Evolutionary conservation across 2,113 vertebrate species (phyloP).

Genomic region (Helogale parvula): DNA sequence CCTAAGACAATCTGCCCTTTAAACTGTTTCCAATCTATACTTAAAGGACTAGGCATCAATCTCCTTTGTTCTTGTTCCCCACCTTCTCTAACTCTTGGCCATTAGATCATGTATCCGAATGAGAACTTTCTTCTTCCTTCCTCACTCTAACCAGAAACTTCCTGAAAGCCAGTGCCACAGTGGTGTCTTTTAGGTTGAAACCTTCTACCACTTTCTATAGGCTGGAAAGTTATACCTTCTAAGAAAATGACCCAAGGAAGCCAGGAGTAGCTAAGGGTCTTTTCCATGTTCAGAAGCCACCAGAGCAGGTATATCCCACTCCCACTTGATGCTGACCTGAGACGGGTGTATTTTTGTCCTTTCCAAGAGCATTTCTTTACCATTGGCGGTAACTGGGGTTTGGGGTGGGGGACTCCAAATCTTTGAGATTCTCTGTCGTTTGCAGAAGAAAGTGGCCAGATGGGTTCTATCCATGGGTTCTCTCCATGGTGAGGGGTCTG

Average conservation of each 20-base stretch:
- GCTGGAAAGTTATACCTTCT: neutral
- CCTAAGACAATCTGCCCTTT: neutral
- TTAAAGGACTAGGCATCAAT: no score
- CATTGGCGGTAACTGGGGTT: neutral
- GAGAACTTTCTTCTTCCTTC: neutral
- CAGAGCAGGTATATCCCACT: neutral
- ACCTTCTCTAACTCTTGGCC: neutral
- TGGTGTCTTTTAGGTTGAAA: neutral
- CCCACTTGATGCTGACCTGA: neutral
- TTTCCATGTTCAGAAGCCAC: neutral
- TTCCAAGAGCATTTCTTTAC: neutral
- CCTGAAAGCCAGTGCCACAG: neutral
- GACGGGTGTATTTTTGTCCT: neutral
- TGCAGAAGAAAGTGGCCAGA: neutral
- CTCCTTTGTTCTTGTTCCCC: neutral
- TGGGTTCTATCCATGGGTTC: neutral
- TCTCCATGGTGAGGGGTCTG: neutral
- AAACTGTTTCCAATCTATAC: neutral
- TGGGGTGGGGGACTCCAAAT: neutral
- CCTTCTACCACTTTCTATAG: neutral
- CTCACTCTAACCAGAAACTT: neutral
- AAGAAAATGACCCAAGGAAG: neutral
- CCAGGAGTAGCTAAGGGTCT: neutral
- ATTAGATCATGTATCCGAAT: neutral
- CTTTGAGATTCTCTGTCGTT: neutral